Conservation (phyloP, 92 coral and sea anemone species). For the Epizoanthus fatuus region DNA sequence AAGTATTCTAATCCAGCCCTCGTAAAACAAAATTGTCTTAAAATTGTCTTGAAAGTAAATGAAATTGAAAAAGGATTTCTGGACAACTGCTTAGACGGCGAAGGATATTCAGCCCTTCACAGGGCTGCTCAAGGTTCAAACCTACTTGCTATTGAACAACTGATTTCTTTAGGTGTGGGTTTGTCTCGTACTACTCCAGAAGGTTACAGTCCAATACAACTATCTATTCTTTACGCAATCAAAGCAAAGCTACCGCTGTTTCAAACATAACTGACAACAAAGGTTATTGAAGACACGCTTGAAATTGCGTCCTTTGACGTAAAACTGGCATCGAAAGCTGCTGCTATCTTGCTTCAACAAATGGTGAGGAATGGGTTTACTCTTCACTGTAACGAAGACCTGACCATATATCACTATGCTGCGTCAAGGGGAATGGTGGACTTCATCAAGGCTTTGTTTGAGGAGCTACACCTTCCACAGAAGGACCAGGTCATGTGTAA, state of each 20-base stretch:
- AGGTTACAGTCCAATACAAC: too few relatives aligned
- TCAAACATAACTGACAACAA: too few relatives aligned
- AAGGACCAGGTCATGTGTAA: neutral
- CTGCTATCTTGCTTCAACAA: neutral
- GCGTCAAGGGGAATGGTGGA: slow-evolving; percentile 33
- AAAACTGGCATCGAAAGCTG: slow-evolving; percentile 24
- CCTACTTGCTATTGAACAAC: neutral
- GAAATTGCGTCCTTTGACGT: neutral
- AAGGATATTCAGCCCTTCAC: slow-evolving; percentile 29
- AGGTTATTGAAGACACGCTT: too few relatives aligned
- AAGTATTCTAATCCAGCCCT: neutral
- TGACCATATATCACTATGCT: slow-evolving; percentile 32
- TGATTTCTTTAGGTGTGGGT: too few relatives aligned
- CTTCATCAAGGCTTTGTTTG: neutral
- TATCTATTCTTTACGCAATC: too few relatives aligned
- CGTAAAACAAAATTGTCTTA: neutral
- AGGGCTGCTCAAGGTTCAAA: slow-evolving; percentile 37
- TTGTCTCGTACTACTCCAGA: too few relatives aligned
- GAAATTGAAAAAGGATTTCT: slow-evolving; percentile 9
- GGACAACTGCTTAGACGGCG: slow-evolving; percentile 19
- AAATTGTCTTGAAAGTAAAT: neutral
- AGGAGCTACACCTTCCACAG: slow-evolving; percentile 1
- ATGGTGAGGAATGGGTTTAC: neutral
- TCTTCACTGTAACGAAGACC: neutral
- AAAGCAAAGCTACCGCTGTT: too few relatives aligned